Conservation (phyloP, 2,888 invertebrate genomes). For the Phoronis australis region DNA sequence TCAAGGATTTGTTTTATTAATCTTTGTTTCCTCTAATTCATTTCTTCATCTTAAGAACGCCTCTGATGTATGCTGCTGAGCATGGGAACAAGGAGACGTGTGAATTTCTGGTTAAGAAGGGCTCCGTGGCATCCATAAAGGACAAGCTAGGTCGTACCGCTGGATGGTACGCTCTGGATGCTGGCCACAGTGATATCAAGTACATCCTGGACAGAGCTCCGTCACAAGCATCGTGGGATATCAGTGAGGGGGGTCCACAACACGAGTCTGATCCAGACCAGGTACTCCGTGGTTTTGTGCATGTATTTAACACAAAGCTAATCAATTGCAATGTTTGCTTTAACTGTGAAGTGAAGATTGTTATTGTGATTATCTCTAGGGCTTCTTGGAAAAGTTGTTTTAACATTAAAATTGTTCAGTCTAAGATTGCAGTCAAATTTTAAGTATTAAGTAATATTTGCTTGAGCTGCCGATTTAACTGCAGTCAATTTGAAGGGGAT, state of each 20-base stretch:
- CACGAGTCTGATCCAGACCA: too few species aligned
- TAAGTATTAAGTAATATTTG: too few species aligned
- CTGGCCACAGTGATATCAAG: constrained; percentile 26
- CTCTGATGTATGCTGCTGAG: constrained; percentile 41
- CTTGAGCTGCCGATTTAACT: too few species aligned
- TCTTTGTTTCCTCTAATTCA: neutral
- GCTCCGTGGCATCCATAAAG: constrained; percentile 27
- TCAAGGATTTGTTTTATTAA: neutral
- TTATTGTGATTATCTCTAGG: too few species aligned
- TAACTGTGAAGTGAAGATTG: too few species aligned
- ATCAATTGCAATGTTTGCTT: too few species aligned
- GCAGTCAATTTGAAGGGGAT: too few species aligned
- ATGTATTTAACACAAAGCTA: too few species aligned
- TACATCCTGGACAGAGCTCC: constrained; percentile 34
- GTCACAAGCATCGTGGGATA: constrained; percentile 29
- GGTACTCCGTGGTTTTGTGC: too few species aligned
- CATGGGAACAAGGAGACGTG: constrained; percentile 33
- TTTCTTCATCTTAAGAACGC: constrained; percentile 21
- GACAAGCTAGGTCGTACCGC: constrained; percentile 34
- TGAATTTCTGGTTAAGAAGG: constrained; percentile 35
- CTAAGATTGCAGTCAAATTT: too few species aligned
- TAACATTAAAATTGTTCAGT: too few species aligned
- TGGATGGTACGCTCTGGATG: constrained; percentile 25
- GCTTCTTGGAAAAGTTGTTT: too few species aligned
- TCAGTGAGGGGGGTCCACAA: constrained; percentile 12